Evolutionary conservation across 2,113 vertebrate species (phyloP).

Genomic region (Dunckerocampus dactyliophorus): DNA sequence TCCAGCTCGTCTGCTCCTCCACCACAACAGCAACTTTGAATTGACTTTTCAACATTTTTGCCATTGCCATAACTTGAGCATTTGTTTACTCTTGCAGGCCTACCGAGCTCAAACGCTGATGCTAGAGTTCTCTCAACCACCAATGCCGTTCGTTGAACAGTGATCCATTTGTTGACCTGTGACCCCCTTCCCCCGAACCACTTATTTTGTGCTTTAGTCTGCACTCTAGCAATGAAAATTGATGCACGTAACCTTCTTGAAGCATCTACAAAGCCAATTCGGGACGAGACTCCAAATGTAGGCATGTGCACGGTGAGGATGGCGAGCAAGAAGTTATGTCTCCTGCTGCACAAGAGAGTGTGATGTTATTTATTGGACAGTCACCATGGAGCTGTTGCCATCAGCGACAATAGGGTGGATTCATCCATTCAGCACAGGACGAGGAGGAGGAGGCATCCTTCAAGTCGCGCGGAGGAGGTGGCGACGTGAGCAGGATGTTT

Average conservation of each 20-base stretch:
- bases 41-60: neutral
- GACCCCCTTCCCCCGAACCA: no score
- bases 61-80: no score
- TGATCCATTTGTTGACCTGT: no score
- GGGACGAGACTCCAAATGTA: neutral
- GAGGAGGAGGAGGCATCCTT: constrained; percentile 21
- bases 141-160: no score
- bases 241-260: no score
- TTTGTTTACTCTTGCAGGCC: no score
- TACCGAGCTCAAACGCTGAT: no score
- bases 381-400: constrained; percentile 59
- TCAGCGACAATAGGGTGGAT: constrained; percentile 59
- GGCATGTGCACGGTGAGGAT: neutral
- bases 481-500: constrained; percentile 22
- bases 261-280: no score
- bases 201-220: no score
- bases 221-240: no score
- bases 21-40: neutral
- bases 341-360: constrained; percentile 26
- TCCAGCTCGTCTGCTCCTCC: neutral
- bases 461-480: neutral
- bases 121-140: no score
- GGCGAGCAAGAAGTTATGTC: constrained; percentile 5
- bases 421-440: constrained; percentile 55
- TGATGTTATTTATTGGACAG: constrained; percentile 64